Evolutionary conservation across 37 sponge, comb jelly and placozoan genomes (phyloP).

Genomic region (Hexactinellida sp.): DNA sequence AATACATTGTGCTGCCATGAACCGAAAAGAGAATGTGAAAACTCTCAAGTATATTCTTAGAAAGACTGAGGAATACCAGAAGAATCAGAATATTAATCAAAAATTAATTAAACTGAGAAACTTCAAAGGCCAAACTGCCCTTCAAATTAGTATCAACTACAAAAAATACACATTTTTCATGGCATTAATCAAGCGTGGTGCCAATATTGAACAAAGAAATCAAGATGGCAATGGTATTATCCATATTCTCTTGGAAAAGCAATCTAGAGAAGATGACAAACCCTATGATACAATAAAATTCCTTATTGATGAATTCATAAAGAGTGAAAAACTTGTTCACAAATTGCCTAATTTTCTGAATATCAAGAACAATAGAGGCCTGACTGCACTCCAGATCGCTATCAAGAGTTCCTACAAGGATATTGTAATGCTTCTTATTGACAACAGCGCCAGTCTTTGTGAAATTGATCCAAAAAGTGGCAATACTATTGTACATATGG

Average conservation of each 20-base stretch:
- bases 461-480: neutral
- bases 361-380: neutral
- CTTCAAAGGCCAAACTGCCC: neutral
- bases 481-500: neutral
- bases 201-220: neutral
- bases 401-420: neutral
- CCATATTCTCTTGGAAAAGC: neutral
- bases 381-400: neutral
- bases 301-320: neutral
- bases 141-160: neutral
- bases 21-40: neutral
- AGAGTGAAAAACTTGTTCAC: neutral
- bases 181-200: conserved; percentile 2
- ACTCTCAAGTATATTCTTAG: neutral
- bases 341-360: neutral
- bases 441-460: neutral
- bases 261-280: neutral
- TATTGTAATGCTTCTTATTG: neutral
- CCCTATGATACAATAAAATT: neutral
- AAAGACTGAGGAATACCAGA: neutral
- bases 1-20: conserved; percentile 1
- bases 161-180: neutral
- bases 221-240: neutral
- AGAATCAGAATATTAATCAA: neutral
- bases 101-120: neutral